These are phyloP conservation scores for Helicoverpa armigera DNA, from an alignment of 1,140 invertebrate species.

Conservation along the genomic window DNA sequence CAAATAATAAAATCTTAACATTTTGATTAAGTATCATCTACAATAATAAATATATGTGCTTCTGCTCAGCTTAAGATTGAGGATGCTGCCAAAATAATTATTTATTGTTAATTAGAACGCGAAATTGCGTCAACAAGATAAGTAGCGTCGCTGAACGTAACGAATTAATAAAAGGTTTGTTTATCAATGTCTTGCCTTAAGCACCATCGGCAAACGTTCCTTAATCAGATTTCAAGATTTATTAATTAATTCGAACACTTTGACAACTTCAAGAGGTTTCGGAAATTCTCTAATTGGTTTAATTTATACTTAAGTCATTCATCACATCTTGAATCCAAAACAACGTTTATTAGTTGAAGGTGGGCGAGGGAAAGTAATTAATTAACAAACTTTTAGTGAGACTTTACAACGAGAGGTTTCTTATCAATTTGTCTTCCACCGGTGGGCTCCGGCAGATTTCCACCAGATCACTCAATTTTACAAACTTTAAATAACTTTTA, in stretches of 20 bases:
- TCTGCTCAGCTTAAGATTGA: not conserved
- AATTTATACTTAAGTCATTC: conserved; percentile 66
- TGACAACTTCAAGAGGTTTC: conserved; percentile 60
- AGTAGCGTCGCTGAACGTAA: conserved; percentile 18
- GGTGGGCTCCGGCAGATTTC: conserved; percentile 10
- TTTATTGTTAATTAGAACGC: conserved; percentile 14
- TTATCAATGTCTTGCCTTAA: conserved; percentile 35
- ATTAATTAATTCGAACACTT: conserved; percentile 60
- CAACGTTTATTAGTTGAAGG: conserved; percentile 56
- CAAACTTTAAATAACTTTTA: conserved; percentile 33
- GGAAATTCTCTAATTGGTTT: conserved; percentile 61
- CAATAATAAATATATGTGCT: not conserved
- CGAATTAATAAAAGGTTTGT: conserved; percentile 43
- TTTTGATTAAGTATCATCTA: not conserved
- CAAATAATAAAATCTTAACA: not conserved
- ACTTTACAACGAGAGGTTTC: conserved; percentile 53
- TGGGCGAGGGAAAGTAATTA: conserved; percentile 61
- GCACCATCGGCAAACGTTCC: conserved; percentile 30
- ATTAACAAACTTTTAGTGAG: conserved; percentile 62
- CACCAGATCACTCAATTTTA: conserved; percentile 21
- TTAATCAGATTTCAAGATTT: conserved; percentile 56
- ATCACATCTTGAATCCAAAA: conserved; percentile 56
- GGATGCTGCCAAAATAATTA: conserved; percentile 6
- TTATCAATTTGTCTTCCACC: conserved; percentile 49
- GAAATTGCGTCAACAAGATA: conserved; percentile 26